Conservation (phyloP, 2,113 vertebrate genomes). For the Onychorhynchus coronatus region DNA sequence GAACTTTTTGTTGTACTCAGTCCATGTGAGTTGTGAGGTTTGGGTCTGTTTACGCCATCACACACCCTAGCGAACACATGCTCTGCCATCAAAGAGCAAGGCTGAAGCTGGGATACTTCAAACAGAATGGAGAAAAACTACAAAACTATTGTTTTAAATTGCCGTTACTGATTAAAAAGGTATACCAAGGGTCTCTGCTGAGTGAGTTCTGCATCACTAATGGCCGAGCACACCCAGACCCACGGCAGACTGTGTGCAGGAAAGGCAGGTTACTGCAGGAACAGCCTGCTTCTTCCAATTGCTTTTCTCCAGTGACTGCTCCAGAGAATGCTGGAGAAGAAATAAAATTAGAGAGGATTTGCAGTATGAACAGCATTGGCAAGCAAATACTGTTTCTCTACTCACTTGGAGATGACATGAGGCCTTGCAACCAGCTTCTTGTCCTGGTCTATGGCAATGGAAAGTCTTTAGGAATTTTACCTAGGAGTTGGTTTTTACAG, state of each 20-base stretch:
- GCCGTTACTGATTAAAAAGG: slow-evolving; percentile 73
- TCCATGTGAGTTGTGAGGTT: slow-evolving; percentile 59
- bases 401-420: background rate
- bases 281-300: background rate
- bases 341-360: background rate
- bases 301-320: background rate
- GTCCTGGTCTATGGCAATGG: background rate
- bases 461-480: background rate
- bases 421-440: background rate
- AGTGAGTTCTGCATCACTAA: background rate
- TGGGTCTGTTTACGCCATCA: slow-evolving; percentile 75
- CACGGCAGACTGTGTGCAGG: background rate
- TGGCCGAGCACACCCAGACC: background rate
- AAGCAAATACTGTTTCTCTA: background rate
- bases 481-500: background rate
- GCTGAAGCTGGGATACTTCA: slow-evolving; percentile 53
- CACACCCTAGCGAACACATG: slow-evolving; percentile 76
- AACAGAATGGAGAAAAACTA: slow-evolving; percentile 69
- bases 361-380: background rate
- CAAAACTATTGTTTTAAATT: slow-evolving; percentile 71
- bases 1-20: slow-evolving; percentile 16
- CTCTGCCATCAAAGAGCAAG: slow-evolving; percentile 70
- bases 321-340: background rate
- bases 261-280: background rate
- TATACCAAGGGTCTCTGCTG: slow-evolving; percentile 48